Conservation (phyloP, 2,113 vertebrate genomes). For the Rana temporaria region DNA sequence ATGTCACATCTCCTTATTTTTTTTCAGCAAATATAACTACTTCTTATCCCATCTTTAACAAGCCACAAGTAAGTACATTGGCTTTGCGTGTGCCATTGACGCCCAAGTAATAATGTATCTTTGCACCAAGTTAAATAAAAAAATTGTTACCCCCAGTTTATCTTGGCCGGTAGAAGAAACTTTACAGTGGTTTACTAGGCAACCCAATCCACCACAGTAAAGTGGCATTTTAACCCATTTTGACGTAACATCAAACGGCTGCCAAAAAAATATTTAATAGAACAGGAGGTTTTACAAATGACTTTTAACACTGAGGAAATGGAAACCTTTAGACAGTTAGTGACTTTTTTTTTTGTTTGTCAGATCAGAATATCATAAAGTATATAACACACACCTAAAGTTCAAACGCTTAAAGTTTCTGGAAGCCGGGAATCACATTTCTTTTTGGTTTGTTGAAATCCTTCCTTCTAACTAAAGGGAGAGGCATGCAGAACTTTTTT, state of each 20-base stretch:
- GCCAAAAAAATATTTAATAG: neutral
- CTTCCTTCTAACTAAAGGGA: neutral
- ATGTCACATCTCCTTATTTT: too few species aligned
- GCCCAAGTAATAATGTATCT: too few species aligned
- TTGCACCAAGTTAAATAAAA: too few species aligned
- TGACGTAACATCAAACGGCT: neutral
- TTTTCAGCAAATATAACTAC: too few species aligned
- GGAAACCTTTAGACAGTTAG: conserved; percentile 42
- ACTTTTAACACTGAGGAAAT: conserved; percentile 41
- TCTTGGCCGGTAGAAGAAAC: too few species aligned
- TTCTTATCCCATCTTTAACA: too few species aligned
- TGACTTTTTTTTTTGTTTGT: conserved; percentile 24
- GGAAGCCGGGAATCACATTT: conserved; percentile 34
- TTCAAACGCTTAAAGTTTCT: conserved; percentile 49
- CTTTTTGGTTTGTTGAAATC: neutral
- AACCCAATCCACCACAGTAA: neutral
- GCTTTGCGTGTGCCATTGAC: too few species aligned
- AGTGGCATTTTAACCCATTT: conserved; percentile 1
- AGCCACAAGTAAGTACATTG: too few species aligned
- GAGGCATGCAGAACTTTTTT: neutral
- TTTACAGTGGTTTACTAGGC: too few species aligned
- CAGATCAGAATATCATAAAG: conserved; percentile 18
- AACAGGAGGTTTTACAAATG: neutral
- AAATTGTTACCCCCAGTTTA: too few species aligned
- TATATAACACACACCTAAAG: conserved; percentile 57